Percentiles rank a stretch among this genome's conserved stretches.
Evolutionary conservation across 2,797 vertebrate species (phyloP).

Genomic region (Carcharodon carcharias): DNA sequence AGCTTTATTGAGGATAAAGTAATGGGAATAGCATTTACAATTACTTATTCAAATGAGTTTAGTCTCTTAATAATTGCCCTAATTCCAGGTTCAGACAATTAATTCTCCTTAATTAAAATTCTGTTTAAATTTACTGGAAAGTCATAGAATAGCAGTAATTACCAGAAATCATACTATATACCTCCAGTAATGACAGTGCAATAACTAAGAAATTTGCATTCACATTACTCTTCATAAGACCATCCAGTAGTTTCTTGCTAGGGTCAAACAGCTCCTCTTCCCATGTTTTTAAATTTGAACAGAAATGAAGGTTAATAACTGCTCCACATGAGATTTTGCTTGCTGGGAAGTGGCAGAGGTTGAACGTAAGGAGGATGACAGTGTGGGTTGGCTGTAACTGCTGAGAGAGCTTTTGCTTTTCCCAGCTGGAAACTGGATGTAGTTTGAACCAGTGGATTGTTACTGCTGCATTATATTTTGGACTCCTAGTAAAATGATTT

Average conservation of each 20-base stretch:
- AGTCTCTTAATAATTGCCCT: background rate
- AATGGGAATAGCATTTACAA: background rate
- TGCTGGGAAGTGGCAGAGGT: background rate
- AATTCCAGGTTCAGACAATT: constrained; percentile 3
- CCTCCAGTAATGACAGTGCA: background rate
- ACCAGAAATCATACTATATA: background rate
- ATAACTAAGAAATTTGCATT: background rate
- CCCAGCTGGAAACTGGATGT: background rate
- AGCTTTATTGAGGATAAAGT: background rate
- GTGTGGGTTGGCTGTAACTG: background rate
- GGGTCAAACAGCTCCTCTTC: background rate
- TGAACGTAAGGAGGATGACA: background rate
- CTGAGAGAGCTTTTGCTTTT: background rate
- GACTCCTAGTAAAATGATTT: background rate
- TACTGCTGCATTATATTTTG: background rate
- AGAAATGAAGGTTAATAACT: constrained; percentile 5
- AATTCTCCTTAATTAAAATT: constrained; percentile 6
- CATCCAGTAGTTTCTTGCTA: background rate
- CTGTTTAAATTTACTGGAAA: background rate
- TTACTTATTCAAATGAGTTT: constrained; percentile 7
- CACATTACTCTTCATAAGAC: background rate
- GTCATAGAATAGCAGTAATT: background rate
- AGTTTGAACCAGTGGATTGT: background rate
- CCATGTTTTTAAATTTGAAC: background rate
- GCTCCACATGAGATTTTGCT: background rate